These are phyloP conservation scores for Hyposoter didymator DNA, from an alignment of 2,888 invertebrate genomes.

Conservation along the genomic window DNA sequence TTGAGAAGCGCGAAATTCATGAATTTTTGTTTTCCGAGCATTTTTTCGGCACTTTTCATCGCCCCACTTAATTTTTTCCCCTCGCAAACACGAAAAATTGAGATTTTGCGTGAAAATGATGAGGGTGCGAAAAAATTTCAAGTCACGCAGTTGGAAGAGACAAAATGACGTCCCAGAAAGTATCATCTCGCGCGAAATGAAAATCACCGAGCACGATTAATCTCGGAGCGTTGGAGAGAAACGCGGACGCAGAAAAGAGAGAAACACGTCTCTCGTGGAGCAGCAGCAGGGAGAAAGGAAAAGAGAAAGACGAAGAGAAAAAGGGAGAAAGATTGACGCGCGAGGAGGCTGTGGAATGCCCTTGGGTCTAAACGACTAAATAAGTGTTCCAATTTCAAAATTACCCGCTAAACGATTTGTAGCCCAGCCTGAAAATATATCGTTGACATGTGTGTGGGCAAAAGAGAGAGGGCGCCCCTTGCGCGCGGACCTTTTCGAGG, in stretches of 20 bases:
- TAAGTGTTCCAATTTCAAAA: conserved; percentile 84
- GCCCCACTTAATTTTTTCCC: neutral
- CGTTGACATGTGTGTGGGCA: conserved; percentile 83
- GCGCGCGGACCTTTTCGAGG: conserved; percentile 63
- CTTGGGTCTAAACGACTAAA: conserved; percentile 83
- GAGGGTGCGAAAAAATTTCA: conserved; percentile 55
- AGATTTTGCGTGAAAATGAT: neutral
- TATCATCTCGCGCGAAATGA: conserved; percentile 32
- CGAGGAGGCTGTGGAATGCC: conserved; percentile 72
- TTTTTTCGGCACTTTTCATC: neutral
- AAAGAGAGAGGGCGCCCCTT: conserved; percentile 70
- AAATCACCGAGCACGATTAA: conserved; percentile 70
- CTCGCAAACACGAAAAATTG: neutral
- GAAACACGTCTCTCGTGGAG: neutral
- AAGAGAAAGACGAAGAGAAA: conserved; percentile 28
- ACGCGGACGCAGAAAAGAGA: conserved; percentile 41
- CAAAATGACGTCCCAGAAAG: neutral
- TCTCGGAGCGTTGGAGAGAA: conserved; percentile 51
- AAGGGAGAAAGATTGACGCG: conserved; percentile 47
- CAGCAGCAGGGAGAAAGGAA: conserved; percentile 4
- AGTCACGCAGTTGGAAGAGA: neutral
- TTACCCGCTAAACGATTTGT: conserved; percentile 84
- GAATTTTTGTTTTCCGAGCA: no score
- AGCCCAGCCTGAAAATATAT: conserved; percentile 83
- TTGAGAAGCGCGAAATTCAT: neutral